phyloP scores from a whole-genome alignment of 53 echinoderm and acorn worm genomes.

The Temnopleurus reevesii region DNA sequence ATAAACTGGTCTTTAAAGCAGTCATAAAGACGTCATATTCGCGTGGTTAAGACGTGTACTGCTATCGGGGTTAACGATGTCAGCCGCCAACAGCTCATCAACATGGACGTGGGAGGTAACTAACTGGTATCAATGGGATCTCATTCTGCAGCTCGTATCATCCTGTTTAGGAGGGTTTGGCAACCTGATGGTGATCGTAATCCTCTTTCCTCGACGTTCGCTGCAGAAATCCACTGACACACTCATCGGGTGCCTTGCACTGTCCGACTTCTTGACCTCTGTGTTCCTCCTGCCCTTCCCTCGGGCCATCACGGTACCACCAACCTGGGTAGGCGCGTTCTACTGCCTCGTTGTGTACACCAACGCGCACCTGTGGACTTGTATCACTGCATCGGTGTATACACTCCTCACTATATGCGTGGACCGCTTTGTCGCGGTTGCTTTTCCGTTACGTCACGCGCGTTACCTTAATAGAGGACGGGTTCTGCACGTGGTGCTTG shows the following conservation, averaged over 20 bases:
- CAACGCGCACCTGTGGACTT: background rate
- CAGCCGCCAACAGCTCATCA: background rate
- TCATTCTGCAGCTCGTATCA: conserved; percentile 24
- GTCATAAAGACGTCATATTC: too few species aligned
- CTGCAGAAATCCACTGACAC: background rate
- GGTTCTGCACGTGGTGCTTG: background rate
- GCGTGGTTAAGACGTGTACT: too few species aligned
- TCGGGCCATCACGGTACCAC: background rate
- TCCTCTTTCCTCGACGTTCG: conserved; percentile 1
- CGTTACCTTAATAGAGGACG: background rate
- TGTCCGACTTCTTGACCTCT: background rate
- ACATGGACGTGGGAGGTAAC: background rate
- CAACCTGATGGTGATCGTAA: conserved; percentile 29
- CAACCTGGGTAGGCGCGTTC: background rate
- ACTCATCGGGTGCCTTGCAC: background rate
- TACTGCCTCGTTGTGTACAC: background rate
- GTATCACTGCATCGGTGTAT: background rate
- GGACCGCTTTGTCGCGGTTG: background rate
- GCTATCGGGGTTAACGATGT: too few species aligned
- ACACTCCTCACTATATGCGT: background rate
- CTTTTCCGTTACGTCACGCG: background rate
- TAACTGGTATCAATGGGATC: conserved; percentile 2
- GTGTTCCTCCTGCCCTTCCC: background rate
- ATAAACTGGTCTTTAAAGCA: too few species aligned
- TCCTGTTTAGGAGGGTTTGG: conserved; percentile 33